These are phyloP conservation scores for Bugulina stolonifera DNA, from an alignment of 2,888 invertebrate genomes.

Conservation along the genomic window DNA sequence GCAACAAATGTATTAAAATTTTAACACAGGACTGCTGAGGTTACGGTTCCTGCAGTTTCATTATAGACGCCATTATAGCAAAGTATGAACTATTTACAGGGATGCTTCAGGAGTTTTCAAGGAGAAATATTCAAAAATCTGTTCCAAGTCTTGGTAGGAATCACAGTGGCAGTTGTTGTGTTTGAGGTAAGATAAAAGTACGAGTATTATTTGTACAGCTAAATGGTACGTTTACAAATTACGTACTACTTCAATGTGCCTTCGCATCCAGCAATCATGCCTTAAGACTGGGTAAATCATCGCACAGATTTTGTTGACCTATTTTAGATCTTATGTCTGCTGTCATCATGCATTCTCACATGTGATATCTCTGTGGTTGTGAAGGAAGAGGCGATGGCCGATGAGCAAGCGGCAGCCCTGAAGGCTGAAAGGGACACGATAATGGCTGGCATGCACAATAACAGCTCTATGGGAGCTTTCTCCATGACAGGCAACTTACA, in stretches of 20 bases:
- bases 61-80: no score
- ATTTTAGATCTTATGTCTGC: not conserved
- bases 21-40: no score
- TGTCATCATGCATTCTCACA: conserved; percentile 4
- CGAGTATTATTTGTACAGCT: no score
- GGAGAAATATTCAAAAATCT: not conserved
- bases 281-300: no score
- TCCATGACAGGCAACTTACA: not conserved
- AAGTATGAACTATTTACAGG: no score
- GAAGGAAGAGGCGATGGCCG: not conserved
- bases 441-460: not conserved
- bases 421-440: conserved; percentile 18
- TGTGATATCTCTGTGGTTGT: not conserved
- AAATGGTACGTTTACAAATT: no score
- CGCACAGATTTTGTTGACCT: not conserved
- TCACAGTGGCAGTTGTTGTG: not conserved
- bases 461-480: not conserved
- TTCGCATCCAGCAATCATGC: no score
- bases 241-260: no score
- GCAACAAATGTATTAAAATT: no score
- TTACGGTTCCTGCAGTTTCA: no score
- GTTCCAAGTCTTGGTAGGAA: not conserved
- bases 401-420: not conserved
- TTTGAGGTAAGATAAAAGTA: conserved; percentile 18
- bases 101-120: not conserved